Conservation (phyloP, 2,797 vertebrate species). For the Microhierax caerulescens region DNA sequence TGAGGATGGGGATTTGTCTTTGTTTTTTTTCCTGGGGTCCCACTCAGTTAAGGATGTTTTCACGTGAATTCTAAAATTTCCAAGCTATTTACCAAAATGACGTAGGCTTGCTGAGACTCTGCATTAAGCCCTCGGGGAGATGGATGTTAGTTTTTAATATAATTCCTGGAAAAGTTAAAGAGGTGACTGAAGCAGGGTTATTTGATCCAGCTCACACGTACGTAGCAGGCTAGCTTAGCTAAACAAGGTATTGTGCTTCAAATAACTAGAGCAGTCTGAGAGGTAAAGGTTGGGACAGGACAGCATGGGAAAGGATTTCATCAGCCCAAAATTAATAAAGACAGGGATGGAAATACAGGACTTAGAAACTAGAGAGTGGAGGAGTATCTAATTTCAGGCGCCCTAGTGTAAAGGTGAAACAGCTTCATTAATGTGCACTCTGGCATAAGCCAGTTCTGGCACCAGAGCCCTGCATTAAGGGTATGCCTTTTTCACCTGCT, state of each 20-base stretch:
- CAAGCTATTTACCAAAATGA: background rate
- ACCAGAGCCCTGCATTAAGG: background rate
- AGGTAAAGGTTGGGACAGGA: background rate
- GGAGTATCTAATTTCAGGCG: constrained; percentile 17
- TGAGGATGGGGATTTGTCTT: background rate
- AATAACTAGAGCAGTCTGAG: background rate
- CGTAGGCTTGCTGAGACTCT: background rate
- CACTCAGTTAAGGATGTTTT: background rate
- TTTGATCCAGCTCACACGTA: background rate
- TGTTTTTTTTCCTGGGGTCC: background rate
- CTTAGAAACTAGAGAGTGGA: background rate
- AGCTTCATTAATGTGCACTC: background rate
- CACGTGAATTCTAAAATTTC: background rate
- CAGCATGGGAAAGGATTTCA: background rate
- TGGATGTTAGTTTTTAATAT: background rate
- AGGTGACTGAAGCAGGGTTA: background rate
- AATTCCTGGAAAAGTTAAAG: constrained; percentile 32
- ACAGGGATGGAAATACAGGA: background rate
- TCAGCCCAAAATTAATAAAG: constrained; percentile 22
- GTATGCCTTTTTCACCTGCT: background rate
- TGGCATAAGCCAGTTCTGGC: background rate
- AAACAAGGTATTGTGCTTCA: background rate
- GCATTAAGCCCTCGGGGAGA: background rate
- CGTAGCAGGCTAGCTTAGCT: background rate
- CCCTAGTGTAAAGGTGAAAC: constrained; percentile 12